phyloP scores from a whole-genome alignment of 1,140 invertebrate genomes.

The Mizuhopecten yessoensis region DNA sequence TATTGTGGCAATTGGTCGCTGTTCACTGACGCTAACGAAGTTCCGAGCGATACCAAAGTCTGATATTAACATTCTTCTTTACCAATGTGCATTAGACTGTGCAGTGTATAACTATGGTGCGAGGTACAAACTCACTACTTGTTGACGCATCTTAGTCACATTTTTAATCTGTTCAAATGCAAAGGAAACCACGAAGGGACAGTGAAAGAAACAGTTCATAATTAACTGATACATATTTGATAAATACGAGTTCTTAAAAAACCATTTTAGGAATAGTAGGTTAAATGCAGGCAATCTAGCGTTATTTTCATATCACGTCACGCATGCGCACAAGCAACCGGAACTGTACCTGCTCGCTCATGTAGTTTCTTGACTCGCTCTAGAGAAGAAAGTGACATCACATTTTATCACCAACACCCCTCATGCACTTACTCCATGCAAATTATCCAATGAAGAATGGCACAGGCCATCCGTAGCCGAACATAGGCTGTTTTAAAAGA shows the following conservation, averaged over 20 bases:
- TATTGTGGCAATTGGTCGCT: no score
- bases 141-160: neutral
- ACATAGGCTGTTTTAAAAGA: no score
- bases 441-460: neutral
- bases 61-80: neutral
- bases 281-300: constrained; percentile 24
- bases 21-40: neutral
- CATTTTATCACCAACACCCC: neutral
- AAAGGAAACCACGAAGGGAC: neutral
- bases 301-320: neutral
- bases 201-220: neutral
- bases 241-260: neutral
- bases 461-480: neutral
- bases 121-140: constrained; percentile 11
- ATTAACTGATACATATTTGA: neutral
- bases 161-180: constrained; percentile 29
- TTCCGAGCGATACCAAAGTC: neutral
- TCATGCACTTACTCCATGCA: neutral
- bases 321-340: constrained; percentile 36
- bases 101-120: neutral
- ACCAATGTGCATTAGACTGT: neutral
- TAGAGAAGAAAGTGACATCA: constrained; percentile 16
- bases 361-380: constrained; percentile 7
- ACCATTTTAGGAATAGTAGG: neutral
- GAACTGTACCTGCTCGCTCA: constrained; percentile 36